These are phyloP conservation scores for Mimas tiliae DNA, from an alignment of 2,888 invertebrate genomes.

Conservation along the genomic window DNA sequence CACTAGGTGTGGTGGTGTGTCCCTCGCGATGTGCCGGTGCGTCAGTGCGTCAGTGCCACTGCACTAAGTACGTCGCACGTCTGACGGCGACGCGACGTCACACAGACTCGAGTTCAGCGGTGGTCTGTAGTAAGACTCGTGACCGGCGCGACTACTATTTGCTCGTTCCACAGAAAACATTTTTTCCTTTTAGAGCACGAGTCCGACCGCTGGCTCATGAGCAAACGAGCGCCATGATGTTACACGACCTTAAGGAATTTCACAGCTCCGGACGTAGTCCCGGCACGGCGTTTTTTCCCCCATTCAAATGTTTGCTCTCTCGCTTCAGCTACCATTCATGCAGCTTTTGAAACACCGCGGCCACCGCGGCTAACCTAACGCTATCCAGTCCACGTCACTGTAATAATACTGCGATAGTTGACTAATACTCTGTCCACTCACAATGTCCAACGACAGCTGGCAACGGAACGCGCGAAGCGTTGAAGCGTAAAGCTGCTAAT, in stretches of 20 bases:
- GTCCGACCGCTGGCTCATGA: slow-evolving; percentile 74
- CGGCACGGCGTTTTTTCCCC: slow-evolving; percentile 70
- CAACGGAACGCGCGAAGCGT: slow-evolving; percentile 82
- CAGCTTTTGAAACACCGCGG: slow-evolving; percentile 75
- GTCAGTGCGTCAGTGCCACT: too few relatives aligned
- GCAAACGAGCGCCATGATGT: slow-evolving; percentile 81
- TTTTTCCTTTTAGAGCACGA: slow-evolving; percentile 83
- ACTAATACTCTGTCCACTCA: slow-evolving; percentile 84
- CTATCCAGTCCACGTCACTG: slow-evolving; percentile 83
- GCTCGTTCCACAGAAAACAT: slow-evolving; percentile 77
- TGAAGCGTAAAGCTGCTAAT: slow-evolving; percentile 79
- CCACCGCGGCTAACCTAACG: slow-evolving; percentile 80
- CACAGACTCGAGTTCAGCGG: slow-evolving; percentile 61
- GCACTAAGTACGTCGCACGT: slow-evolving; percentile 30
- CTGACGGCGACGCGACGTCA: slow-evolving; percentile 44
- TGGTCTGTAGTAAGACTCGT: slow-evolving; percentile 79
- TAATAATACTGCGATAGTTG: slow-evolving; percentile 85
- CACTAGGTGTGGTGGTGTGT: slow-evolving; percentile 31
- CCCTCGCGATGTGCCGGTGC: not conserved
- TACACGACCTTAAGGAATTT: slow-evolving; percentile 83
- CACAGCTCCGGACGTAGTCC: slow-evolving; percentile 75
- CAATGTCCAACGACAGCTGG: slow-evolving; percentile 80
- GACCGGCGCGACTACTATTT: slow-evolving; percentile 79
- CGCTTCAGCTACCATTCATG: slow-evolving; percentile 81
- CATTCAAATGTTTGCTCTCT: slow-evolving; percentile 80